Base-by-base conservation (phyloP, 2,888 invertebrate genomes). In the Oegoconia quadripuncta region DNA sequence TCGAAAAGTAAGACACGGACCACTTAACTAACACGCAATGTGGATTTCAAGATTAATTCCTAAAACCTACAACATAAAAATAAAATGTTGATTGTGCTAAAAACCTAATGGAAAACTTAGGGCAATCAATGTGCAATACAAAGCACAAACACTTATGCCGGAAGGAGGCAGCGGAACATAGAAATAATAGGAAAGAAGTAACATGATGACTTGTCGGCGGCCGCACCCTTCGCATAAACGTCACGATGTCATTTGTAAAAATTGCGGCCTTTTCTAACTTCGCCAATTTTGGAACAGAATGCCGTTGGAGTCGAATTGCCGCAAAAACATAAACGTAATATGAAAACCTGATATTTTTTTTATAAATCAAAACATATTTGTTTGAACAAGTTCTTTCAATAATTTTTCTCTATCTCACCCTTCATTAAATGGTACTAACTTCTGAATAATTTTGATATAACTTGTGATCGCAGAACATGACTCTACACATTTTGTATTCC, bases 201-300 rank as follows among this genome's bases (percentile, higher is more conserved):
- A 86, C 82, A 80, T 80, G 83, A 84, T 87, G 87, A 86, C 79
- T 84, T 83, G 83, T 82, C 75, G 77, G 64, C 74, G 69, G 66
- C 60, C 79, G 79, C 81, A 69, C 83, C 83, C 83, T 76, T 71
- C 71, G 79, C 75, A 79, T 83, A 84, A 83, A 82, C 82, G 86
- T 83, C 84, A 78, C 82, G 74, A 82, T 82, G 86, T 86, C 86
- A 87, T 87, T 87, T 87, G 86, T 86, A 86, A 87, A 86, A 87
- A 86, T 86, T 84, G 84, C 76, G 83, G 81, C 81, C 74, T 80
- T n/a, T n/a, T 68, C 70, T 64, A 82, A 84, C 74, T 83, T 83
- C 76, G 74, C 68, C 78, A 80, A 80, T 79, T 83, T 82, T 59
- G 47, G 58, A 65, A 82, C 73, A 78, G 40, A 29, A 41, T 52